Evolutionary conservation across 2,888 invertebrate genomes (phyloP), one percentile per base, ranked within the genome.

Genomic region (Carcina quercana): DNA sequence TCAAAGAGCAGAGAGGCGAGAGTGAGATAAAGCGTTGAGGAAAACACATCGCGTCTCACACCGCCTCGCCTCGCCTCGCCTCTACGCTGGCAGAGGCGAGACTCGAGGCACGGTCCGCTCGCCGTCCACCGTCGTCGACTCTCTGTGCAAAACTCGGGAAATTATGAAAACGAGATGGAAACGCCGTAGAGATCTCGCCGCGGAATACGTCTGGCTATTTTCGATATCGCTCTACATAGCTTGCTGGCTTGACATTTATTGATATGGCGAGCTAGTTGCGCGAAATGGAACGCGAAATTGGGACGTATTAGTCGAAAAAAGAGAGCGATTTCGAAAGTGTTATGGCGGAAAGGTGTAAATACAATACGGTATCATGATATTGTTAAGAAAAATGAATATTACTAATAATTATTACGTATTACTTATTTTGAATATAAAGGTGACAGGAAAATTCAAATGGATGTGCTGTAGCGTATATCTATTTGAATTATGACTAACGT

Each of bases 1-100:
- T 80, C 80, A 80, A 74, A 82, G 79, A 82, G 79, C 73, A 72
- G 59, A 62, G 61, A 69, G 58, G 51, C 57, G 29, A 59, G 58
- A 59, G 61, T 65, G 66, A 76, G 74, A 76, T 76, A 75, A 75
- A 71, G 59, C 63, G 62, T 59, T 54, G 61, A 74, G 78, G 73
- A 74, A 76, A 76, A 78, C n/a, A n/a, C 69, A 78, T 65, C 61
- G 62, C 27, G 34, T n/a, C 13, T 37, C 37, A 56, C 25, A 30
- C 30, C 11, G 21, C 17, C 24, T 31, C 26, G 13, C 3, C 5
- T 8, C 5, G 15, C 15, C 30, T 13, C 15, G 30, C 5, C 15
- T 19, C 19, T 28, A 11, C 17, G 17, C 8, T 8, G 10, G 20
- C 3, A 10, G 8, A 8, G 20, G 20, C 20, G 20, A 7, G 10